Percentiles rank a stretch among this genome's conserved stretches.
Conservation (phyloP, 2,888 invertebrate species). For the Melanotus villosus region DNA sequence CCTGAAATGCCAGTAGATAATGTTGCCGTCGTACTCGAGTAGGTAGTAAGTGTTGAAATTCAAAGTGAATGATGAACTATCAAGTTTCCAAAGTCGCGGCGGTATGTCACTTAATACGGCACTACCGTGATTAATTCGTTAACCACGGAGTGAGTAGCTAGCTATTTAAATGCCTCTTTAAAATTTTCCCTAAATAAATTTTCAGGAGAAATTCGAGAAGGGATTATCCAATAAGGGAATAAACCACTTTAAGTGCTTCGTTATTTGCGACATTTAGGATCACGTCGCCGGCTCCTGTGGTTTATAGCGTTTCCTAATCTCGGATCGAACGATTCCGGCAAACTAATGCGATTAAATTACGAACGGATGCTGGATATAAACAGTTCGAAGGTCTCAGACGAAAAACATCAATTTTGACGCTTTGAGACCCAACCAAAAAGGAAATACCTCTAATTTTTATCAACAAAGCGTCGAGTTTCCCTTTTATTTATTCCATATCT, state of each 20-base stretch:
- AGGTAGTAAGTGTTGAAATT: slow-evolving; percentile 38
- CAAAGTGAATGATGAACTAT: slow-evolving; percentile 44
- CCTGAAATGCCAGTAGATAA: slow-evolving; percentile 27
- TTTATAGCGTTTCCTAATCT: slow-evolving; percentile 57
- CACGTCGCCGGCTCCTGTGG: slow-evolving; percentile 52
- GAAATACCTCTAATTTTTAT: slow-evolving; percentile 60
- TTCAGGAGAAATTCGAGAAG: slow-evolving; percentile 25
- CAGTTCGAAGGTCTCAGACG: slow-evolving; percentile 44
- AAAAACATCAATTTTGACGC: slow-evolving; percentile 43
- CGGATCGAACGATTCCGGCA: slow-evolving; percentile 54
- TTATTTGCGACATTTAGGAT: slow-evolving; percentile 46
- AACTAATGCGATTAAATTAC: slow-evolving; percentile 57
- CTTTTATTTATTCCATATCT: slow-evolving; percentile 37
- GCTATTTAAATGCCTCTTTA: slow-evolving; percentile 1
- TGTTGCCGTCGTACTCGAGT: slow-evolving; percentile 33
- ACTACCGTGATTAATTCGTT: slow-evolving; percentile 10
- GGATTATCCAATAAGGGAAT: slow-evolving; percentile 36
- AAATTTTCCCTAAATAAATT: slow-evolving; percentile 27
- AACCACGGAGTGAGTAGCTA: neutral
- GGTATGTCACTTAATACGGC: neutral
- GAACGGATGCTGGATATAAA: slow-evolving; percentile 53
- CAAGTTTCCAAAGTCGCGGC: slow-evolving; percentile 37
- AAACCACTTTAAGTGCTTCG: slow-evolving; percentile 43
- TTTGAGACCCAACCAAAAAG: slow-evolving; percentile 41
- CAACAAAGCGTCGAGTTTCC: slow-evolving; percentile 59